A percentile compares a stretch with the other conserved stretches of the same genome.
Conservation (phyloP, 1,140 invertebrate species). For the Phocides pigmalion region DNA sequence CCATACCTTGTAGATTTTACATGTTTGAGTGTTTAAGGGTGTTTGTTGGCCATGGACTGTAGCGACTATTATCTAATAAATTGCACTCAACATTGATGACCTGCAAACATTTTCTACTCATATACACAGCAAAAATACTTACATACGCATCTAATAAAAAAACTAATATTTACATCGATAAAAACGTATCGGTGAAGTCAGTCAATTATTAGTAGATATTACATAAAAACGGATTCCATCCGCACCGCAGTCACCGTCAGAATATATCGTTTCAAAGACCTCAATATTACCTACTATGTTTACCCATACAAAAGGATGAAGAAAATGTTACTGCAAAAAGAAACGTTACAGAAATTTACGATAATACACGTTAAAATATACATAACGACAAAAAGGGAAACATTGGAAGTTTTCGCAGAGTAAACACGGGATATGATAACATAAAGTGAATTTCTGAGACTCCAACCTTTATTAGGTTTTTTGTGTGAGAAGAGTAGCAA, state of each 20-base stretch:
- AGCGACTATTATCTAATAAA: no score
- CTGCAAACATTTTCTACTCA: no score
- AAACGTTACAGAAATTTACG: conserved; percentile 46
- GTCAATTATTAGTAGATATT: not conserved
- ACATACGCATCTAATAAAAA: no score
- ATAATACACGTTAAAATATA: conserved; percentile 43
- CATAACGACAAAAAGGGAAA: conserved; percentile 40
- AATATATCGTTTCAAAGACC: conserved; percentile 20
- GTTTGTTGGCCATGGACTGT: no score
- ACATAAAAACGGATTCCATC: not conserved
- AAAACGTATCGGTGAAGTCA: no score
- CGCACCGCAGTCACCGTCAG: not conserved
- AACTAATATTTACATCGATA: no score
- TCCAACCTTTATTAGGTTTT: conserved; percentile 34
- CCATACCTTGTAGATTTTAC: no score
- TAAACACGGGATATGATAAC: conserved; percentile 35
- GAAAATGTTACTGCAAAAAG: conserved; percentile 36
- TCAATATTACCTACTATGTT: conserved; percentile 21
- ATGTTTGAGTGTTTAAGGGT: no score
- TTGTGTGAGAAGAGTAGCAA: no score
- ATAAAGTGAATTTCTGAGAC: conserved; percentile 29
- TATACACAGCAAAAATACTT: no score
- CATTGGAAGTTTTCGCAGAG: conserved; percentile 37
- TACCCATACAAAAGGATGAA: conserved; percentile 18
- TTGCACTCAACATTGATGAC: no score